Evolutionary conservation across 2,113 vertebrate species (phyloP).

Genomic region (Nanorana parkeri): DNA sequence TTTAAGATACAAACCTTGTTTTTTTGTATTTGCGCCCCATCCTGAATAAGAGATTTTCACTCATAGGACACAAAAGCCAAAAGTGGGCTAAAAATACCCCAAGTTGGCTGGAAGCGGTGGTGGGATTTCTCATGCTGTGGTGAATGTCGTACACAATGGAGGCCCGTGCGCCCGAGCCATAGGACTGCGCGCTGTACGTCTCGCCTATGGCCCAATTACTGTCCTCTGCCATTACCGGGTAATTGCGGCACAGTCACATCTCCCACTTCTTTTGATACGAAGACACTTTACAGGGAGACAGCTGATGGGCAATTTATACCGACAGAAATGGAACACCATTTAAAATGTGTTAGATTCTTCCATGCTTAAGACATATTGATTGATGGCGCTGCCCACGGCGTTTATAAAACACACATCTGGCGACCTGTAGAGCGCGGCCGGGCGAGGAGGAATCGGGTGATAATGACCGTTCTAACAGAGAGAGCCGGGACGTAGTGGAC

Average conservation of each 20-base stretch:
- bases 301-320: constrained; percentile 45
- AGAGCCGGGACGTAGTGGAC: constrained; percentile 7
- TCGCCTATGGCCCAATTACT: constrained; percentile 49
- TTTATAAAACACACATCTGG: constrained; percentile 30
- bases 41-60: background rate
- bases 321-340: constrained; percentile 48
- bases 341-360: constrained; percentile 55
- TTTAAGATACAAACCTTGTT: too few species aligned
- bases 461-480: constrained; percentile 44
- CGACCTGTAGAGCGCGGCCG: constrained; percentile 30
- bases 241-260: constrained; percentile 30
- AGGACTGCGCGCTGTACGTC: constrained; percentile 7
- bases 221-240: constrained; percentile 24
- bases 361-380: constrained; percentile 50
- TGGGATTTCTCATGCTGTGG: constrained; percentile 10
- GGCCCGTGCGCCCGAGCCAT: background rate
- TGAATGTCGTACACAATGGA: constrained; percentile 1
- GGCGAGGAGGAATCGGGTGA: constrained; percentile 34
- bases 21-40: background rate
- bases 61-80: background rate
- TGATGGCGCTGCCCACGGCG: constrained; percentile 27
- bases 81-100: background rate
- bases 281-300: constrained; percentile 26
- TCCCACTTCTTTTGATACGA: constrained; percentile 33
- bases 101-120: background rate